phyloP scores from a whole-genome alignment of 2,888 invertebrate species.

The Agrilus cyanescens region DNA sequence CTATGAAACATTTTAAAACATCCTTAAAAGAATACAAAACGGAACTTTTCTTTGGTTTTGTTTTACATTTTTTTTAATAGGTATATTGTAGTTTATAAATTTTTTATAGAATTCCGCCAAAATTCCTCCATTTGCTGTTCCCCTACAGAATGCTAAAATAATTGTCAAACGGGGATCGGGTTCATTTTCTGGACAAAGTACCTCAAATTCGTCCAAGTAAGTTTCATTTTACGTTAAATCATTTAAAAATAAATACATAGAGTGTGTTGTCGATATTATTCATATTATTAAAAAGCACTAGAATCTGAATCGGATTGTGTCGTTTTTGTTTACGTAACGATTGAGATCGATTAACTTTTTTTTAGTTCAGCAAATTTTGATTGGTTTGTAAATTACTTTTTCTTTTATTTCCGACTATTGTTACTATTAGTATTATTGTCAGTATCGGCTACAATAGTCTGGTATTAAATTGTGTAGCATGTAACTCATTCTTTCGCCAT shows the following conservation, averaged over 20 bases:
- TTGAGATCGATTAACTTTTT: too few relatives aligned
- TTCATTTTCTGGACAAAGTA: constrained; percentile 26
- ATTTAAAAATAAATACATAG: not conserved
- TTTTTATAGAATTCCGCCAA: constrained; percentile 31
- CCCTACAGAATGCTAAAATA: constrained; percentile 31
- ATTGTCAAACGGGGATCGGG: constrained; percentile 32
- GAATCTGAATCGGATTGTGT: not conserved
- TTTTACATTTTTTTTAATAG: constrained; percentile 3
- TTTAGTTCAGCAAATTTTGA: too few relatives aligned
- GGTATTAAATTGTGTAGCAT: too few relatives aligned
- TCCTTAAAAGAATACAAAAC: too few relatives aligned
- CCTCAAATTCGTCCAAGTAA: too few relatives aligned
- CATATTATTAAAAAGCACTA: constrained; percentile 2
- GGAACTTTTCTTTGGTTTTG: too few relatives aligned
- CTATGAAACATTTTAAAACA: too few relatives aligned
- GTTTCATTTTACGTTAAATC: not conserved
- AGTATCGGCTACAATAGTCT: too few relatives aligned
- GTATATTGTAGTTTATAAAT: constrained; percentile 3
- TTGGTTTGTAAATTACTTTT: too few relatives aligned
- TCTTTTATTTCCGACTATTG: too few relatives aligned
- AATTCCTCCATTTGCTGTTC: constrained; percentile 30
- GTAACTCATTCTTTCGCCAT: too few relatives aligned
- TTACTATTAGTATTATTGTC: too few relatives aligned
- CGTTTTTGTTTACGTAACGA: not conserved
- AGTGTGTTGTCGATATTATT: not conserved